A percentile compares a stretch with the other conserved stretches of the same genome.
These are phyloP conservation scores for Hemicentrotus pulcherrimus DNA, from an alignment of 35 echinoderm and acorn worm genomes.

Conservation along the genomic window DNA sequence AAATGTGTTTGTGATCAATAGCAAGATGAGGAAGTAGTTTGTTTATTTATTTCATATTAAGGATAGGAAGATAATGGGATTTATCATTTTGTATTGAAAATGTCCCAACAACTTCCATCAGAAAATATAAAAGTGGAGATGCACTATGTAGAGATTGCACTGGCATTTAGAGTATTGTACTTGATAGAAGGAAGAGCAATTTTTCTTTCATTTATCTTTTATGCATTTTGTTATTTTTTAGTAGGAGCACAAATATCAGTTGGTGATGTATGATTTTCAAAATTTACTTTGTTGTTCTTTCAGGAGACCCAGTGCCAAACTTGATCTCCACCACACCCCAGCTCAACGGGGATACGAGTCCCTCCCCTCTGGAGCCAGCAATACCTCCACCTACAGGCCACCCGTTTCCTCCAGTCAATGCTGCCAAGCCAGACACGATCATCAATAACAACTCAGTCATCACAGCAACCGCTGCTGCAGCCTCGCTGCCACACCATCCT, in stretches of 20 bases:
- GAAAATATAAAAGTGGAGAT: no score
- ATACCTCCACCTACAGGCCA: slow-evolving; percentile 6
- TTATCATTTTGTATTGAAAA: no score
- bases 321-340: slow-evolving; percentile 41
- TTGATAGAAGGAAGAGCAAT: no score
- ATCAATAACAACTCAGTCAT: slow-evolving; percentile 30
- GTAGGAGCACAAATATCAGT: not conserved
- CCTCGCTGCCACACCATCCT: not conserved
- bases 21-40: no score
- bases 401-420: slow-evolving; percentile 38
- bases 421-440: not conserved
- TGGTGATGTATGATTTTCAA: not conserved
- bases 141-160: no score
- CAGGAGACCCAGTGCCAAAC: slow-evolving; percentile 54
- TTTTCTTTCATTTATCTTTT: not conserved
- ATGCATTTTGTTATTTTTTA: not conserved
- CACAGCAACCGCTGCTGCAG: slow-evolving; percentile 23
- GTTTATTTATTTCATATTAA: no score
- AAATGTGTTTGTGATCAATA: no score
- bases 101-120: no score
- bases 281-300: not conserved
- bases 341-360: slow-evolving; percentile 50
- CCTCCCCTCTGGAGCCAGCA: slow-evolving; percentile 24
- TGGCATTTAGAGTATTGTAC: no score
- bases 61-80: no score